phyloP scores from a whole-genome alignment of 2,888 invertebrate genomes.

The Bedellia somnulentella region DNA sequence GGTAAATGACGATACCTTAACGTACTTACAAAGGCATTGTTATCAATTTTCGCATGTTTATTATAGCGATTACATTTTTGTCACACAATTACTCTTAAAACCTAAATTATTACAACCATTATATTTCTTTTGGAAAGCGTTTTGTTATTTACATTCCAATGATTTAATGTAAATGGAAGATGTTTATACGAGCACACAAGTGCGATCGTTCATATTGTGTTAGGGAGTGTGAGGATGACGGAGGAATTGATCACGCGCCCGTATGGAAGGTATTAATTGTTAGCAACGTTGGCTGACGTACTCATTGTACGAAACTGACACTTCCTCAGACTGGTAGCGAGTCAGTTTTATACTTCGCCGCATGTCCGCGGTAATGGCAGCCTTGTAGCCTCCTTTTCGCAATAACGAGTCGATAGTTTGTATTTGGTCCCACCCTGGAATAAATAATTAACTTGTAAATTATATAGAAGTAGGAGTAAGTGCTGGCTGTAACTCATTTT shows the following conservation, averaged over 20 bases:
- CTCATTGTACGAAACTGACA: constrained; percentile 85
- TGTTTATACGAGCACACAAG: too few species aligned
- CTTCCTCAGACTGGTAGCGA: constrained; percentile 95
- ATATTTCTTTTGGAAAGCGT: constrained; percentile 12
- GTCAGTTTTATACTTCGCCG: constrained; percentile 91
- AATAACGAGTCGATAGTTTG: constrained; percentile 98
- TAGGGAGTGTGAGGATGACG: too few species aligned
- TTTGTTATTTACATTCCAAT: constrained; percentile 5
- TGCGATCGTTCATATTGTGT: too few species aligned
- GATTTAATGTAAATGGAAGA: too few species aligned
- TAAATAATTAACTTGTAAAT: constrained; percentile 5
- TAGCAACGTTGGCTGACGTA: constrained; percentile 78
- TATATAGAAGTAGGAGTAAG: background rate
- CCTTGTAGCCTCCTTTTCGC: constrained; percentile 95
- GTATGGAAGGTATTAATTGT: constrained; percentile 32
- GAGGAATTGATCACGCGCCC: too few species aligned
- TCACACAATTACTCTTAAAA: constrained; percentile 28
- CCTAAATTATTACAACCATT: constrained; percentile 30
- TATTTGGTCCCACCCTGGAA: constrained; percentile 95
- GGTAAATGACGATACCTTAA: constrained; percentile 26
- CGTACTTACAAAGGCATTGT: constrained; percentile 14
- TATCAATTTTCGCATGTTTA: background rate
- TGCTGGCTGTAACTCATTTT: constrained; percentile 2
- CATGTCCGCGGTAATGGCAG: constrained; percentile 83
- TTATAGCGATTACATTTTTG: background rate